Percentiles rank a stretch among this genome's conserved stretches.
phyloP scores from a whole-genome alignment of 1,140 invertebrate species.

The Oscheius sp. region DNA sequence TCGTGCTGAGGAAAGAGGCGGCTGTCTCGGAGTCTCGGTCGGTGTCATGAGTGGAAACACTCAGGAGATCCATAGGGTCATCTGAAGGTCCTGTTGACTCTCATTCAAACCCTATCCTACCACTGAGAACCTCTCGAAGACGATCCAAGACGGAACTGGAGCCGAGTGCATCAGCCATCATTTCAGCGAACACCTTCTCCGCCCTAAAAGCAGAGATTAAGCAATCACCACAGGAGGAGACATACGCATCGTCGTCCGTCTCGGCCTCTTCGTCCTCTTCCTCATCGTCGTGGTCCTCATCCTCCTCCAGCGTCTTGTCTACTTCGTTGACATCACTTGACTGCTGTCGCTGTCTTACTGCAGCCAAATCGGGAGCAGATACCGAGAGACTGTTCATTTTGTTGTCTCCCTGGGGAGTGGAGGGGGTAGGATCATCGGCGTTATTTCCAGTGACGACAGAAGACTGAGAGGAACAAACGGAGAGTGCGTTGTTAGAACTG shows the following conservation, averaged over 20 bases:
- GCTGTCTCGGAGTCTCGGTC: constrained; percentile 4
- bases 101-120: no score
- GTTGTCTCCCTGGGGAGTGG: constrained; percentile 14
- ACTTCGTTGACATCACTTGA: constrained; percentile 14
- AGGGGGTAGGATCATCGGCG: background rate
- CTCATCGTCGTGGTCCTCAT: constrained; percentile 31
- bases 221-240: no score
- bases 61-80: constrained; percentile 8
- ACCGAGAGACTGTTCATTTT: constrained; percentile 35
- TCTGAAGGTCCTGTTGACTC: no score
- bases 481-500: constrained; percentile 1
- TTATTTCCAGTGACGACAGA: background rate
- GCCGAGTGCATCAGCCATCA: background rate
- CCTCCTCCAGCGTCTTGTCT: constrained; percentile 7
- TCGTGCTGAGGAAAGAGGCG: background rate
- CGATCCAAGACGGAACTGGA: constrained; percentile 11
- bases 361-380: constrained; percentile 33
- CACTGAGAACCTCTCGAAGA: constrained; percentile 11
- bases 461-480: background rate
- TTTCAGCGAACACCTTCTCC: constrained; percentile 11
- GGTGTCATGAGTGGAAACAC: constrained; percentile 8
- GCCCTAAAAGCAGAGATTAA: no score
- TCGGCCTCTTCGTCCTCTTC: constrained; percentile 31
- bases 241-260: constrained; percentile 11
- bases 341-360: constrained; percentile 16